phyloP scores from a whole-genome alignment of 2,888 invertebrate genomes.

The Acanthopleura granulata region DNA sequence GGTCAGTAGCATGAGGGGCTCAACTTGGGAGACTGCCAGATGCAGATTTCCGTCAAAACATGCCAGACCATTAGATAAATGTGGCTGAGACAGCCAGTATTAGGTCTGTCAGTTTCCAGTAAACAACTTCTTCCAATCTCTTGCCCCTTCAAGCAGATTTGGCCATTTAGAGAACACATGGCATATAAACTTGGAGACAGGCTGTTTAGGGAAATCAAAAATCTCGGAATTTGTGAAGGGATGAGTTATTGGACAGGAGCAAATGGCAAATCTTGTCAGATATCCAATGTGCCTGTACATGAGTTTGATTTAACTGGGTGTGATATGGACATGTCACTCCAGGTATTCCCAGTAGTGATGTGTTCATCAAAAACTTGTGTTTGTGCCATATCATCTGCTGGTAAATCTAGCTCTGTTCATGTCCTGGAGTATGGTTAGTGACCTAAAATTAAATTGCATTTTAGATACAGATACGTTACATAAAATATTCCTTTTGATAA shows the following conservation, averaged over 20 bases:
- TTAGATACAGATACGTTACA: too few relatives aligned
- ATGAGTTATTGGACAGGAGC: conserved; percentile 4
- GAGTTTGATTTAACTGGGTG: too few relatives aligned
- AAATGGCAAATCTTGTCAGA: neutral
- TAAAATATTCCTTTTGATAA: too few relatives aligned
- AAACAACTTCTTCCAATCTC: neutral
- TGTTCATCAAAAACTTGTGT: too few relatives aligned
- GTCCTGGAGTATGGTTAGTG: too few relatives aligned
- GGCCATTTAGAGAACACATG: neutral
- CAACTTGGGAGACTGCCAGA: neutral
- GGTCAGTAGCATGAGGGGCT: too few relatives aligned
- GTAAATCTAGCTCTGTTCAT: too few relatives aligned
- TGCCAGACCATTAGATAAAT: neutral
- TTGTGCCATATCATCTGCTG: too few relatives aligned
- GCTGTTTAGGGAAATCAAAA: neutral
- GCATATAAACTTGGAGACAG: neutral
- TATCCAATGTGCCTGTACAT: too few relatives aligned
- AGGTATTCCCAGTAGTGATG: too few relatives aligned
- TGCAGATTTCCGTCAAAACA: conserved; percentile 13
- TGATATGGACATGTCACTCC: too few relatives aligned
- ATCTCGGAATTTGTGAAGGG: neutral
- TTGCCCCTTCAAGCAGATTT: neutral
- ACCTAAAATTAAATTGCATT: too few relatives aligned
- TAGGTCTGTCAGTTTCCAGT: neutral
- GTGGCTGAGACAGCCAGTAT: neutral